Evolutionary conservation across 2,113 vertebrate genomes (phyloP), one percentile per base, ranked within the genome.

Genomic region (Chloroceryle aenea): DNA sequence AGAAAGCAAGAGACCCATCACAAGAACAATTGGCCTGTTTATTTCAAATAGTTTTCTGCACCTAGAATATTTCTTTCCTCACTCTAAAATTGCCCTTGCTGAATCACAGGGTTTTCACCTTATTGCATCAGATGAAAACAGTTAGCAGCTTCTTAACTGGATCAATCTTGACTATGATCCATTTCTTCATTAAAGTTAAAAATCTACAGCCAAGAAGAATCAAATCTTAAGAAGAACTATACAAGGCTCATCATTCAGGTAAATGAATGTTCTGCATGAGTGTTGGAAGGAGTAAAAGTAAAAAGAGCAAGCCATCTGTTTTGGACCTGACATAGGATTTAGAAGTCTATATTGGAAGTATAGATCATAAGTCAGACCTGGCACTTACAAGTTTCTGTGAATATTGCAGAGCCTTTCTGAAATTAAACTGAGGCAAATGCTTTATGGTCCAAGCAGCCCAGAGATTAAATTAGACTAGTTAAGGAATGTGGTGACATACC

Each of bases 171-270:
- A 97, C 90, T 91, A 77, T 94, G 93, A 96, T 96, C 91, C 85
- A 95, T 93, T 55, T 96, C 87, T 93, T 96, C 91, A 96, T 95
- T 95, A 96, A 94, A 96, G 67, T 91, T 96, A 93, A 95, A 96
- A 96, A 95, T 93, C 81, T 96, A 59, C 91, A 96, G 90, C 74
- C 3, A 0, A 25, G 21, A 52, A 90, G 95, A 95, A 96, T 95
- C 95, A 95, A 96, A 53, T 45, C 78, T 93, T 87, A 91, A 97
- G 71, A 90, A 93, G 93, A 95, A 71, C 73, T 91, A 82, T 43
- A 68, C 84, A 89, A 52, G 53, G 69, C 38, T 95, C 94, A 95
- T 96, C 94, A 94, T 91, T 97, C 95, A 96, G 96, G 90, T 95
- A 93, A 96, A 96, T 93, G 50, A 96, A 96, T 93, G 90, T 95